Evolutionary conservation across 2,888 invertebrate species (phyloP), one percentile per base, ranked within the genome.

Genomic region (Nemotelus nigrinus): DNA sequence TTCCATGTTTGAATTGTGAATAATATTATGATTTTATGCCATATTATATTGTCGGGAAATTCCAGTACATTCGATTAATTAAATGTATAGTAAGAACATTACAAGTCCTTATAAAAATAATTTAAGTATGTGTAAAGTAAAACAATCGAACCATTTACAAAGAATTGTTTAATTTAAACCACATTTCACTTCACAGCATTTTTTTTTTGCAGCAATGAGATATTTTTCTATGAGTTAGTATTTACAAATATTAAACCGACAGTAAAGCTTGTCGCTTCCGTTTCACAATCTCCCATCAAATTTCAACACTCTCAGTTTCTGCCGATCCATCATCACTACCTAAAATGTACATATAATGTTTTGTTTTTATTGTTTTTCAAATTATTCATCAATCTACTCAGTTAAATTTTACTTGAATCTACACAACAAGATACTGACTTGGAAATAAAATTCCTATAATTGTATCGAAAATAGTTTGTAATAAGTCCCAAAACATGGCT

Each of bases 241-340:
- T 25, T 25, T 25, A 25, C 25, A 25, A 25, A 25, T 25, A 25
- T 25, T 25, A 25, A 25, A 25, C 0, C 25, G 39, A 58, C 58
- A 25, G 25, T 7, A 53, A 6, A 53, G 53, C 53, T 53, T 53
- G 10, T 53, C 53, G 53, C 6, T 53, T 53, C 6, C 53, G 10
- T 7, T 53, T 53, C 53, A 6, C 6, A 10, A 53, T 25, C 63
- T 41, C 41, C 41, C n/a, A 0, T 44, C 10, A 45, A 5, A 8
- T 85, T 85, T 81, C 86, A 84, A 88, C 82, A 74, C 82, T 83
- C 81, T 85, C 86, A 39, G 85, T 83, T 81, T 85, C 85, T n/a
- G 82, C 82, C 0, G 85, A 85, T 70, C 83, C 85, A 5, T 83
- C 84, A 81, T 84, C 86, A 2, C 78, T 83, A 8, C 81, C 82